A percentile compares a stretch with the other conserved stretches of the same genome.
Evolutionary conservation across 2,888 invertebrate genomes (phyloP).

Genomic region (Tetheella fluctuosa): DNA sequence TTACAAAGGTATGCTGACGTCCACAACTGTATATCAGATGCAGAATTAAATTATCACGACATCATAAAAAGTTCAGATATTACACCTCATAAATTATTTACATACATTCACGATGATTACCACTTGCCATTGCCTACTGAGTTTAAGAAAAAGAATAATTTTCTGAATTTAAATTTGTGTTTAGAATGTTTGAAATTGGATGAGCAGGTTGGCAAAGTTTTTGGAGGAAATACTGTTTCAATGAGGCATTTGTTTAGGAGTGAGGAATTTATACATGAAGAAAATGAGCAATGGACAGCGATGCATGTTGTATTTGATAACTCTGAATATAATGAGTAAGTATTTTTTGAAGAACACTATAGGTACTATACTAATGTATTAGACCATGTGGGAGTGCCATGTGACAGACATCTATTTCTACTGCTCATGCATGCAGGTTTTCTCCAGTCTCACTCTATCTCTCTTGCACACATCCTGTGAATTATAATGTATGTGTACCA

Average conservation of each 20-base stretch:
- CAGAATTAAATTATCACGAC: constrained; percentile 73
- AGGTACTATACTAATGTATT: too few relatives aligned
- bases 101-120: constrained; percentile 85
- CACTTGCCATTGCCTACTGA: constrained; percentile 66
- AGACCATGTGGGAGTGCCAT: too few relatives aligned
- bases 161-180: constrained; percentile 45
- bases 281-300: constrained; percentile 58
- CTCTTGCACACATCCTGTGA: background rate
- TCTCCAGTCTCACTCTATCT: background rate
- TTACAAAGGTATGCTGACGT: constrained; percentile 83
- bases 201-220: constrained; percentile 36
- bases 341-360: constrained; percentile 19
- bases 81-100: constrained; percentile 72
- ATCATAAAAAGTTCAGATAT: constrained; percentile 56
- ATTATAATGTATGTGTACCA: too few relatives aligned
- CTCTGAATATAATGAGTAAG: constrained; percentile 74
- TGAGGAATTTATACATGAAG: constrained; percentile 49
- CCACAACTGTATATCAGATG: constrained; percentile 85
- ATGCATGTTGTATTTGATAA: constrained; percentile 74
- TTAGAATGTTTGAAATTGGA: constrained; percentile 52
- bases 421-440: too few relatives aligned
- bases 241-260: constrained; percentile 60
- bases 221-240: constrained; percentile 52
- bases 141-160: constrained; percentile 32
- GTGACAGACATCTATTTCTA: too few relatives aligned